phyloP scores from a whole-genome alignment of 2,113 vertebrate genomes.

The Chloebia gouldiae region DNA sequence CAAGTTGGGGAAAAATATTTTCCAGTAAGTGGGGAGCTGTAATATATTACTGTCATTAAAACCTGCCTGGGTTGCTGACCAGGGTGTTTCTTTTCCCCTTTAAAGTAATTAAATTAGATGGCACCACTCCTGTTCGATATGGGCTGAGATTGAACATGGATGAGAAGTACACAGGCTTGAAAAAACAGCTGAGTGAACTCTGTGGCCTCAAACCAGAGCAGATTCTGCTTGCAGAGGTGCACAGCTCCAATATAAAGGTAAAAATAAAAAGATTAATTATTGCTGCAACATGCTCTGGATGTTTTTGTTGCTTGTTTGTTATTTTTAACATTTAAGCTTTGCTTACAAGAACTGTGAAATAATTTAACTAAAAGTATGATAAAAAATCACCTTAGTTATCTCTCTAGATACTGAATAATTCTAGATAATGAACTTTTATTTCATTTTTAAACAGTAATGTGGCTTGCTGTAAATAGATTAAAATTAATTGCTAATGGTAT shows the following conservation, averaged over 20 bases:
- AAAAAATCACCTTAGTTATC: background rate
- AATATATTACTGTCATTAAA: background rate
- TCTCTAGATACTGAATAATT: background rate
- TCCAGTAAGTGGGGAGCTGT: background rate
- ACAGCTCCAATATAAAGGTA: slow-evolving; percentile 95
- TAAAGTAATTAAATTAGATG: slow-evolving; percentile 93
- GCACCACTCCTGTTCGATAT: slow-evolving; percentile 90
- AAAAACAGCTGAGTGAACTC: slow-evolving; percentile 94
- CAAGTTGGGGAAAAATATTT: background rate
- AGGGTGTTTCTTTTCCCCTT: background rate
- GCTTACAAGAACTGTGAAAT: background rate
- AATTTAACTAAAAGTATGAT: background rate
- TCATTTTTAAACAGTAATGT: background rate
- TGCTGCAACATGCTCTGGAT: background rate
- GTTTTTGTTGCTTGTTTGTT: background rate
- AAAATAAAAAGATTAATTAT: background rate
- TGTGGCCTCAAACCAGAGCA: slow-evolving; percentile 93
- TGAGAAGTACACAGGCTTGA: slow-evolving; percentile 95
- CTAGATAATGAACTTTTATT: background rate
- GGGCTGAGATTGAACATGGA: slow-evolving; percentile 96
- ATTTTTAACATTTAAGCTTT: background rate
- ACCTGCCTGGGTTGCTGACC: background rate
- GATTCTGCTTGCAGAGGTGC: slow-evolving; percentile 95
- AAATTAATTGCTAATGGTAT: background rate
- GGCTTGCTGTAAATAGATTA: background rate